These are phyloP conservation scores for Quadriops clusia DNA, from an alignment of 2,888 invertebrate genomes.

Conservation along the genomic window DNA sequence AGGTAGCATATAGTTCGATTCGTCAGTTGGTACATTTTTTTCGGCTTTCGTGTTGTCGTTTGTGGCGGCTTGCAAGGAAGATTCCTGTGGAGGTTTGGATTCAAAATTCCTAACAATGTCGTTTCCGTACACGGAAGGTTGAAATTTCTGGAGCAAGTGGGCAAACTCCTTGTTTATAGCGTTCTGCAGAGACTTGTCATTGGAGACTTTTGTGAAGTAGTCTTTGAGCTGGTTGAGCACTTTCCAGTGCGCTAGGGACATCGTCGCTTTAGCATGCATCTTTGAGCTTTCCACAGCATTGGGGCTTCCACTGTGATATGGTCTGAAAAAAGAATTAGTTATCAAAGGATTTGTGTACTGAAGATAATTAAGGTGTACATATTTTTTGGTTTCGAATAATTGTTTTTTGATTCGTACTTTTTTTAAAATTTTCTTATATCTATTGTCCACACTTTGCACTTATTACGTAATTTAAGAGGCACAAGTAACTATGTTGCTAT, in stretches of 20 bases:
- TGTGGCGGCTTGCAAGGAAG: background rate
- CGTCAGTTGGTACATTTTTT: constrained; percentile 14
- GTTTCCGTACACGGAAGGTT: constrained; percentile 31
- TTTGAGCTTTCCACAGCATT: constrained; percentile 24
- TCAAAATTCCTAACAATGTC: constrained; percentile 27
- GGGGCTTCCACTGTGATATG: constrained; percentile 15
- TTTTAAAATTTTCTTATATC: no score
- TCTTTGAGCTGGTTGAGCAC: constrained; percentile 38
- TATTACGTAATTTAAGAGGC: no score
- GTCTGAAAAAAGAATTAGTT: constrained; percentile 14
- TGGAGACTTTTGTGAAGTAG: constrained; percentile 36
- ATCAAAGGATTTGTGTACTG: no score
- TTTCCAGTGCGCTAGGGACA: constrained; percentile 37
- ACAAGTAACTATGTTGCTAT: no score
- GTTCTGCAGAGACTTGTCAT: constrained; percentile 36
- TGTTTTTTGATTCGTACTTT: no score
- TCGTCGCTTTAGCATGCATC: constrained; percentile 26
- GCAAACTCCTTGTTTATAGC: constrained; percentile 41
- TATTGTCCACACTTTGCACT: no score
- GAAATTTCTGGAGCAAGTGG: constrained; percentile 39
- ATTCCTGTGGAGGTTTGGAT: constrained; percentile 11
- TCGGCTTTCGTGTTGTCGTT: constrained; percentile 8
- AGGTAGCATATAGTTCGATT: constrained; percentile 28
- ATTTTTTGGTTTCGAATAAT: no score
- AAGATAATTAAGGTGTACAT: no score